phyloP scores from a whole-genome alignment of 2,113 vertebrate species.

The Catharus bicknelli region DNA sequence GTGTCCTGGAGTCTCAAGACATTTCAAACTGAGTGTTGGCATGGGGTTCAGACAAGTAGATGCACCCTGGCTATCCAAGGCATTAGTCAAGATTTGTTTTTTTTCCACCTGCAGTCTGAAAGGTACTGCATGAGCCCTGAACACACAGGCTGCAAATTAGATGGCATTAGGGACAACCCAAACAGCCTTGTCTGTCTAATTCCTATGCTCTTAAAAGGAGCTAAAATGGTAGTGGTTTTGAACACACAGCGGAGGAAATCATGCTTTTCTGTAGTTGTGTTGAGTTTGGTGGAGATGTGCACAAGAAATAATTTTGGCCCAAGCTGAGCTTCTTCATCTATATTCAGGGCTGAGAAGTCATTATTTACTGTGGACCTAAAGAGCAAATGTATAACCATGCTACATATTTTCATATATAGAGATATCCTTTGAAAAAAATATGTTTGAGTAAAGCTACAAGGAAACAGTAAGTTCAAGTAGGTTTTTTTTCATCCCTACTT shows the following conservation, averaged over 20 bases:
- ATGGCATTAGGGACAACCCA: not conserved
- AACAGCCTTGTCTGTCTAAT: not conserved
- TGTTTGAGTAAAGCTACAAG: not conserved
- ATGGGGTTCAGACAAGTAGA: not conserved
- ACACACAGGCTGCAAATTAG: not conserved
- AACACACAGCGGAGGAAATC: not conserved
- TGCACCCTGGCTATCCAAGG: not conserved
- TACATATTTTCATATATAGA: not conserved
- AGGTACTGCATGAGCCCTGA: not conserved
- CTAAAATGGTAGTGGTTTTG: not conserved
- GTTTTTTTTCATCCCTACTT: not conserved
- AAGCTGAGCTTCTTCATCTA: not conserved
- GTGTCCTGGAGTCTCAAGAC: not conserved
- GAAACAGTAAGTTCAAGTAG: not conserved
- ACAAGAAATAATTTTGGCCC: not conserved
- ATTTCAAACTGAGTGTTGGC: not conserved
- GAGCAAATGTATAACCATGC: not conserved
- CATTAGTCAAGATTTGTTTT: not conserved
- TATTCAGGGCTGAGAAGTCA: not conserved
- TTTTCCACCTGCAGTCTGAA: not conserved
- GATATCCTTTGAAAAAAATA: not conserved
- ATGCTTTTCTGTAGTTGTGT: accelerated
- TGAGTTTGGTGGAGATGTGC: not conserved
- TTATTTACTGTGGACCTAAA: not conserved
- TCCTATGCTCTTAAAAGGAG: not conserved